Conservation (phyloP, 92 coral and sea anemone species). For the Siderastrea radians region DNA sequence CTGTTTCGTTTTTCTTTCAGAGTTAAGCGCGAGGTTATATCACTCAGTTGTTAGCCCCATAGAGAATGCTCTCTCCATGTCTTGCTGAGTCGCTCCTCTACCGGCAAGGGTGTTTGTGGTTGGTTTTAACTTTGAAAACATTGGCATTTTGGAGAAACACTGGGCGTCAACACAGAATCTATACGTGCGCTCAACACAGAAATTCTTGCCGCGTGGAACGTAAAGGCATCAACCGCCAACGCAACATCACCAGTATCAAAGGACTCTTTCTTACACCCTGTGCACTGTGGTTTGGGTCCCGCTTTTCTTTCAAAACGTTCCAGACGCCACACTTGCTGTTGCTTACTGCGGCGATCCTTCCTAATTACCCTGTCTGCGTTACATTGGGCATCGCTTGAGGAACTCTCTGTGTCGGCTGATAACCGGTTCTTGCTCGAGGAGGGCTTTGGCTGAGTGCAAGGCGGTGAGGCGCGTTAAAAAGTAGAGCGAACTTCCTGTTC, state of each 20-base stretch:
- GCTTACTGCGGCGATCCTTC: constrained; percentile 6
- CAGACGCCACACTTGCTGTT: constrained; percentile 22
- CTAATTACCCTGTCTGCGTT: constrained; percentile 2
- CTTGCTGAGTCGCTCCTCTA: constrained; percentile 16
- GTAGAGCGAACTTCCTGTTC: constrained; percentile 19
- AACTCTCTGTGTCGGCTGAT: neutral
- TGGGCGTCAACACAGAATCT: constrained; percentile 5
- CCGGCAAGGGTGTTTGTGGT: constrained; percentile 7
- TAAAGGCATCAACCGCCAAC: constrained; percentile 3
- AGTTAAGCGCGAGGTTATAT: neutral
- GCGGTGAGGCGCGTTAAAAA: neutral
- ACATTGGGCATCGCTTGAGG: constrained; percentile 1
- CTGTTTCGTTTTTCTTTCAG: neutral
- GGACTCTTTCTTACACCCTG: constrained; percentile 39
- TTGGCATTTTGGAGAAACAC: constrained; percentile 24
- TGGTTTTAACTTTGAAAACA: constrained; percentile 3
- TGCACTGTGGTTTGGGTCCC: constrained; percentile 32
- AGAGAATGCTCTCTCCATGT: constrained; percentile 12
- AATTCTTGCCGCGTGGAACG: too few relatives aligned
- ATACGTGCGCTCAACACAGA: too few relatives aligned
- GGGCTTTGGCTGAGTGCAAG: neutral
- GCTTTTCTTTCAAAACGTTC: constrained; percentile 10
- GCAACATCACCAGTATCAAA: constrained; percentile 18
- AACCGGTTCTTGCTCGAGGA: neutral
- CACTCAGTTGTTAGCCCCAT: constrained; percentile 22